Evolutionary conservation across 2,888 invertebrate species (phyloP), one percentile per base, ranked within the genome.

Genomic region (Euclidia mi): DNA sequence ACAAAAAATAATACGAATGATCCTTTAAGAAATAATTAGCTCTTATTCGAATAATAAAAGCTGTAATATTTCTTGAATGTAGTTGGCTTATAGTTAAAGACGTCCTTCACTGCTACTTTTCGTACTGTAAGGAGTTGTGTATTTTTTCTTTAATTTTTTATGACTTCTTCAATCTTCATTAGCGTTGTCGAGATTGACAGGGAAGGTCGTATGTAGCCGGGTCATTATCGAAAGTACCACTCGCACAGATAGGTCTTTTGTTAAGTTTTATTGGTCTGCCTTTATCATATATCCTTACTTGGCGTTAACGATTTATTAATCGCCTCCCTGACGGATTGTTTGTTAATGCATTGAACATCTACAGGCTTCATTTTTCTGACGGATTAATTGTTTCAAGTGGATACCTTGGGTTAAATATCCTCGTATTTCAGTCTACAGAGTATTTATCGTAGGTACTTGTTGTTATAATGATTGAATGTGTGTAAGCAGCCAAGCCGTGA

Each of bases 81-180:
- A n/a, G n/a, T n/a, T n/a, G n/a, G 38, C 35, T 49, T 51, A 59
- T 61, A 56, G 74, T 75, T 67, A 65, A 63, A 59, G 7, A 47
- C 49, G 61, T 58, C 70, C 70, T 69, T 73, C 56, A 64, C 45
- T 44, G 49, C 48, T 56, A 35, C 49, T 59, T 62, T 72, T 65
- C 63, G 61, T 56, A 51, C 10, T 47, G 42, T 20, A 42, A 56
- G 48, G 41, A 57, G 62, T 67, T 45, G 60, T 49, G 9, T 12
- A 11, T 6, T 61, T 49, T 65, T 58, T 60, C 35, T 31, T 37
- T 46, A 61, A 62, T 67, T 55, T 44, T 47, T 48, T 57, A 76
- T 76, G 56, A 69, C 67, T 76, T 70, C 73, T 78, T 87, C 74
- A 84, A 84, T 87, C 84, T 82, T 88, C 84, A 85, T 89, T 87